Conservation (phyloP, 2,113 vertebrate genomes). For the Passer montanus region DNA sequence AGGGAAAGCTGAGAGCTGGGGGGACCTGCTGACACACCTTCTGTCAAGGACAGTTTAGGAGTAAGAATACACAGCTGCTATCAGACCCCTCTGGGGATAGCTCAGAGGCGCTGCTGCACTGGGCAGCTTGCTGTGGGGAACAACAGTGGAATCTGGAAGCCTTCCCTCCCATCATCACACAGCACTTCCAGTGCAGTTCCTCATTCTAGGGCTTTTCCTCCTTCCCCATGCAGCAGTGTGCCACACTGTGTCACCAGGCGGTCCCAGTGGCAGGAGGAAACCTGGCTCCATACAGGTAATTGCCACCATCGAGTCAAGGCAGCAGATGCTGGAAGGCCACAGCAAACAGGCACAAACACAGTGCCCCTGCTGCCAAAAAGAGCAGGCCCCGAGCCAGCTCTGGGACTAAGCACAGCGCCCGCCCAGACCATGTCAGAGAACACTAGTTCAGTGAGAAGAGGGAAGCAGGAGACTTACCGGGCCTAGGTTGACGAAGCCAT, state of each 20-base stretch:
- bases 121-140: background rate
- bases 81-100: background rate
- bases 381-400: background rate
- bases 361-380: background rate
- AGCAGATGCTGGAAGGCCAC: background rate
- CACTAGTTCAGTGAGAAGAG: accelerated
- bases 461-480: conserved; percentile 73
- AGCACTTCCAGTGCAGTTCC: background rate
- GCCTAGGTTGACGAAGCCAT: conserved; percentile 91
- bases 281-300: background rate
- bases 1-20: background rate
- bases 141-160: background rate
- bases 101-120: accelerated
- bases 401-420: accelerated
- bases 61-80: background rate
- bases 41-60: background rate
- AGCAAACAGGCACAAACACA: accelerated
- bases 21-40: background rate
- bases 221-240: background rate
- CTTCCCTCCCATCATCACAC: background rate
- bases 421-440: background rate
- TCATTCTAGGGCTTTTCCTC: background rate
- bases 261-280: background rate
- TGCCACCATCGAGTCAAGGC: background rate
- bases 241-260: background rate